These are phyloP conservation scores for Cecropterus lyciades DNA, from an alignment of 1,140 invertebrate species.

Conservation along the genomic window DNA sequence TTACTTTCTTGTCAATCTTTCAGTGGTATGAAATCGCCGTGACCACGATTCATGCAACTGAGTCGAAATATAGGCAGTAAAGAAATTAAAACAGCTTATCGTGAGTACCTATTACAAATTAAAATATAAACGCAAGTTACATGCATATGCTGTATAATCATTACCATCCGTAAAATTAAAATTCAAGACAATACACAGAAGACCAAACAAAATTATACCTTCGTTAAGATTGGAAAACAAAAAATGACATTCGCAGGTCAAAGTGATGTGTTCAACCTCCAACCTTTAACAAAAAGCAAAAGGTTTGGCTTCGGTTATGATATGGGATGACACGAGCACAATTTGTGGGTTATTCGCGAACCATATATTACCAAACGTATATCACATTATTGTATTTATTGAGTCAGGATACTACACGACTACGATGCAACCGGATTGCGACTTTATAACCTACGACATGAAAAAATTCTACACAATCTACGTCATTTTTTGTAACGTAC, in stretches of 20 bases:
- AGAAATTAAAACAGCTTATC: too few relatives aligned
- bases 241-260: conserved; percentile 49
- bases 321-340: conserved; percentile 53
- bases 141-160: too few relatives aligned
- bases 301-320: conserved; percentile 44
- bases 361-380: conserved; percentile 18
- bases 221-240: conserved; percentile 39
- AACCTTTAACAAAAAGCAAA: conserved; percentile 46
- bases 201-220: conserved; percentile 25
- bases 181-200: conserved; percentile 19
- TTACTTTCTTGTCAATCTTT: too few relatives aligned
- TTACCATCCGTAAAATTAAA: not conserved
- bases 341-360: conserved; percentile 37
- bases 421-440: not conserved
- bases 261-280: conserved; percentile 39
- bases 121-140: not conserved
- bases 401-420: not conserved
- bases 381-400: not conserved
- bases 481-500: too few relatives aligned
- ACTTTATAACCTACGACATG: too few relatives aligned
- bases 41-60: too few relatives aligned
- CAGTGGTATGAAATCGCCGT: too few relatives aligned
- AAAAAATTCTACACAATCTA: too few relatives aligned
- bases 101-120: too few relatives aligned
- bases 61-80: too few relatives aligned